These are phyloP conservation scores for Thera obeliscata DNA, from an alignment of 2,888 invertebrate species.

Conservation along the genomic window DNA sequence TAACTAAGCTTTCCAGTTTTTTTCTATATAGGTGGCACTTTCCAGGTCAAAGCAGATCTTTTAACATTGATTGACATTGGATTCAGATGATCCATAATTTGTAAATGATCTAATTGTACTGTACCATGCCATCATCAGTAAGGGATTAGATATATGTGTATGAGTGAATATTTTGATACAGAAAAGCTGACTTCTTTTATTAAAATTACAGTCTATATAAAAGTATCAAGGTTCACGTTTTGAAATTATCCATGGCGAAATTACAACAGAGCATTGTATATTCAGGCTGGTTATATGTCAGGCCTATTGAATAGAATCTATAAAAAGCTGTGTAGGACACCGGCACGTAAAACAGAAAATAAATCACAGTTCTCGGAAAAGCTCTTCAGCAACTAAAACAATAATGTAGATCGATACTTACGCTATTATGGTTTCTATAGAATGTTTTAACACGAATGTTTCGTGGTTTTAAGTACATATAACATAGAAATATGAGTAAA, in stretches of 20 bases:
- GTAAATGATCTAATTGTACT: no score
- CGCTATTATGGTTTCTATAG: slow-evolving; percentile 3
- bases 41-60: no score
- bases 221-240: no score
- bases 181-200: no score
- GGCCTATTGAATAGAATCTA: background rate
- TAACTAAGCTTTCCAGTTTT: background rate
- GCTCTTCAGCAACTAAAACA: background rate
- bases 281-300: background rate
- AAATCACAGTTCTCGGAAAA: background rate
- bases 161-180: no score
- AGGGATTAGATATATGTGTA: no score
- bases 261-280: no score
- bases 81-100: no score
- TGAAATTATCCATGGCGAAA: no score
- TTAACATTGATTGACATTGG: no score
- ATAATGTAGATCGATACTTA: background rate
- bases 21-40: background rate
- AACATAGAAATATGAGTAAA: background rate
- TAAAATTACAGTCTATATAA: no score
- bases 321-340: slow-evolving; percentile 8
- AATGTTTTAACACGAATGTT: background rate
- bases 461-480: slow-evolving; percentile 8
- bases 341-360: slow-evolving; percentile 2
- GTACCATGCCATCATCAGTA: no score